Conservation (phyloP, 2,113 vertebrate species). For the pig (Sus scrofa) region DNA sequence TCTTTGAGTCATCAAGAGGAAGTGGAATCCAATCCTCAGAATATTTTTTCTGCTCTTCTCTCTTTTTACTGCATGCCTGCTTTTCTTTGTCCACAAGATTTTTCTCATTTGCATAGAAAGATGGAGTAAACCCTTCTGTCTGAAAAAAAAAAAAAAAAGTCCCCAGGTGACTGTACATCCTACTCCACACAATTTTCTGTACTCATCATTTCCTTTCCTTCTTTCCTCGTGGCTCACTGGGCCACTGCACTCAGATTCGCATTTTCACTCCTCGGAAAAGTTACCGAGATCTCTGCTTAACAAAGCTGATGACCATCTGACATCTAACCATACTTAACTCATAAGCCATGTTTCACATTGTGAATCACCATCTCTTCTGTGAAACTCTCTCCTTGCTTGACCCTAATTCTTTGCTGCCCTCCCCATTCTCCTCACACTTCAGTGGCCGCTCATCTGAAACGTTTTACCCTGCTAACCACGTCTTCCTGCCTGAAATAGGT, state of each 20-base stretch:
- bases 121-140: background rate
- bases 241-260: background rate
- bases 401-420: background rate
- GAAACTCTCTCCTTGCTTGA: background rate
- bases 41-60: background rate
- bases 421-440: background rate
- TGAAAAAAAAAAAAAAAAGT: background rate
- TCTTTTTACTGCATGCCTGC: background rate
- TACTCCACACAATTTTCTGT: background rate
- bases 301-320: background rate
- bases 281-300: slow-evolving; percentile 22
- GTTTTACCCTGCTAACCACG: slow-evolving; percentile 42
- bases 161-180: background rate
- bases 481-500: slow-evolving; percentile 8
- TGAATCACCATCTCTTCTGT: background rate
- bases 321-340: background rate
- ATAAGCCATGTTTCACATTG: background rate
- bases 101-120: background rate
- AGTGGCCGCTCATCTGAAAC: background rate
- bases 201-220: background rate
- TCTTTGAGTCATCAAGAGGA: background rate
- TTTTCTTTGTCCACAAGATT: background rate
- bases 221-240: background rate
- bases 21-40: background rate
- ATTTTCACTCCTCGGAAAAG: background rate